These are phyloP conservation scores for Podilymbus podiceps DNA, from an alignment of 2,113 vertebrate genomes.

Conservation along the genomic window DNA sequence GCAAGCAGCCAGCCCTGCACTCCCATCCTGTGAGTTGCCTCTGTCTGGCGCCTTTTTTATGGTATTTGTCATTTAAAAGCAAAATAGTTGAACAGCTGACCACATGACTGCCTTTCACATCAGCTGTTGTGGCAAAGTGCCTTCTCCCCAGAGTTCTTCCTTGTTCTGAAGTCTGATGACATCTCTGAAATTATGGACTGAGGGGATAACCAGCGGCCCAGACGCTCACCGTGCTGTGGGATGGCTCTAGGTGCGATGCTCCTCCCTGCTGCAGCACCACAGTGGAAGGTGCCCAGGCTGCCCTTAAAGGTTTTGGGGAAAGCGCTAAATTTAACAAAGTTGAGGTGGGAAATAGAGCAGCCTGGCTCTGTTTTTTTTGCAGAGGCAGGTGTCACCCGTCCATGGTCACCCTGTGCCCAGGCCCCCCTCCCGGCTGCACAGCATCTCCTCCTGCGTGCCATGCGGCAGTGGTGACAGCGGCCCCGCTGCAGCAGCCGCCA, in stretches of 20 bases:
- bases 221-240: background rate
- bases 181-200: background rate
- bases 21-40: background rate
- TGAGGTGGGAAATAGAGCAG: background rate
- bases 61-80: background rate
- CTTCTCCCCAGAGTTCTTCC: background rate
- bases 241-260: background rate
- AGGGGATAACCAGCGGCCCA: background rate
- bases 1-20: background rate
- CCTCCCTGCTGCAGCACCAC: background rate
- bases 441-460: background rate
- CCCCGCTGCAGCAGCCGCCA: background rate
- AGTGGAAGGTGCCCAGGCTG: background rate
- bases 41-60: background rate
- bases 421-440: background rate
- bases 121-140: background rate
- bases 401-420: rapidly evolving
- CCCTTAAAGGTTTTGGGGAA: background rate
- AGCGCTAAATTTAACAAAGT: background rate
- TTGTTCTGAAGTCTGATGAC: background rate
- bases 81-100: background rate
- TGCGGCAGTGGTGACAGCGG: background rate
- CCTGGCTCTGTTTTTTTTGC: background rate
- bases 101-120: background rate
- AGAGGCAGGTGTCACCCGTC: background rate